Conservation (phyloP, 2,113 vertebrate genomes). For the Peromyscus maniculatus region DNA sequence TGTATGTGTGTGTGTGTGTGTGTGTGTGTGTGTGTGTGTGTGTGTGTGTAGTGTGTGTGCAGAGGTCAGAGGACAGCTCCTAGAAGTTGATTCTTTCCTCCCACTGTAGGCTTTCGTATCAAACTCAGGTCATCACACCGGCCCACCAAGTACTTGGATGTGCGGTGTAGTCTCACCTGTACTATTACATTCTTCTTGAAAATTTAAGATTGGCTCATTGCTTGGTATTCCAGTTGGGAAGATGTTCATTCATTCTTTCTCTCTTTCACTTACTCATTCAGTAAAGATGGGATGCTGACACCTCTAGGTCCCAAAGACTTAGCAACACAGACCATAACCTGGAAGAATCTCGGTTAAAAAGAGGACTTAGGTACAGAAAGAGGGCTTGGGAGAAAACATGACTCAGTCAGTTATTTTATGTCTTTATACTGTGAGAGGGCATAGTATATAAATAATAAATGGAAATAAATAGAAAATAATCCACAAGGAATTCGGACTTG, state of each 20-base stretch:
- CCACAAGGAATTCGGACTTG: conserved; percentile 10
- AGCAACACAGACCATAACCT: background rate
- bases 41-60: background rate
- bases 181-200: background rate
- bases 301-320: background rate
- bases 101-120: background rate
- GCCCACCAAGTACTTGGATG: too few relatives aligned
- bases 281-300: background rate
- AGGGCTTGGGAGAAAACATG: background rate
- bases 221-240: background rate
- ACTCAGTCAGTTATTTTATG: conserved; percentile 34
- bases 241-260: background rate
- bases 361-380: background rate
- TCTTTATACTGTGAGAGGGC: conserved; percentile 30
- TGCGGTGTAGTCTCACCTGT: background rate
- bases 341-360: conserved; percentile 41
- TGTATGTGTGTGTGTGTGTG: background rate
- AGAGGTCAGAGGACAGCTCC: background rate
- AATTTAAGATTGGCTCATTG: background rate
- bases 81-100: background rate
- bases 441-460: too few relatives aligned
- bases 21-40: background rate
- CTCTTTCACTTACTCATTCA: background rate
- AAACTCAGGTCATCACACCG: background rate
- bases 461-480: background rate